phyloP scores from a whole-genome alignment of 2,888 invertebrate species.

The Yponomeuta cagnagella region DNA sequence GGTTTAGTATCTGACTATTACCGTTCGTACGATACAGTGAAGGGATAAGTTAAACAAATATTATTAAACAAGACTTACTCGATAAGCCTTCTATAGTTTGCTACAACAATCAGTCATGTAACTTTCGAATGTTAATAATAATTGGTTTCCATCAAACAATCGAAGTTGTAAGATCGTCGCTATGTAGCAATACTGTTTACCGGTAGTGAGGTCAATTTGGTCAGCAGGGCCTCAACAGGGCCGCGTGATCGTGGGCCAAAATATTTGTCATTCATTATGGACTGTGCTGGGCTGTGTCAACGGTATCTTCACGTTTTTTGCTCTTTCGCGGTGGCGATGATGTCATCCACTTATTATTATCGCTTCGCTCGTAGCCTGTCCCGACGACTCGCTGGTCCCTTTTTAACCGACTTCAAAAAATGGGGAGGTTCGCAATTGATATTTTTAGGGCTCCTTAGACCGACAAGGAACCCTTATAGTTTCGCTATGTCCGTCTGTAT shows the following conservation, averaged over 20 bases:
- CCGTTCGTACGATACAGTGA: background rate
- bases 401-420: slow-evolving; percentile 6
- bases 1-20: slow-evolving; percentile 7
- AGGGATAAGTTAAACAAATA: background rate
- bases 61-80: background rate
- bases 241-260: slow-evolving; percentile 57
- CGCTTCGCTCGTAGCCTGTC: slow-evolving; percentile 2
- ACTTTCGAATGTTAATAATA: slow-evolving; percentile 5
- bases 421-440: too few species aligned
- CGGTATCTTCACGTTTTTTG: slow-evolving; percentile 37
- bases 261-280: slow-evolving; percentile 31
- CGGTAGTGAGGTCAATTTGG: slow-evolving; percentile 16
- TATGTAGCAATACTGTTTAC: background rate
- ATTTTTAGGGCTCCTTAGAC: too few species aligned
- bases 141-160: slow-evolving; percentile 1
- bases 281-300: slow-evolving; percentile 37
- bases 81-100: background rate
- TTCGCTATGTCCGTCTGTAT: too few species aligned
- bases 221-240: slow-evolving; percentile 55
- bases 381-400: slow-evolving; percentile 15
- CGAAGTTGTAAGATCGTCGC: background rate
- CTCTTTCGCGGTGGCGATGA: slow-evolving; percentile 46
- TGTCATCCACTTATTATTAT: slow-evolving; percentile 42
- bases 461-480: too few species aligned
- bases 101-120: background rate